A percentile compares a stretch with the other conserved stretches of the same genome.
Conservation (phyloP, 2,888 invertebrate species). For the Alloplasta piceator region DNA sequence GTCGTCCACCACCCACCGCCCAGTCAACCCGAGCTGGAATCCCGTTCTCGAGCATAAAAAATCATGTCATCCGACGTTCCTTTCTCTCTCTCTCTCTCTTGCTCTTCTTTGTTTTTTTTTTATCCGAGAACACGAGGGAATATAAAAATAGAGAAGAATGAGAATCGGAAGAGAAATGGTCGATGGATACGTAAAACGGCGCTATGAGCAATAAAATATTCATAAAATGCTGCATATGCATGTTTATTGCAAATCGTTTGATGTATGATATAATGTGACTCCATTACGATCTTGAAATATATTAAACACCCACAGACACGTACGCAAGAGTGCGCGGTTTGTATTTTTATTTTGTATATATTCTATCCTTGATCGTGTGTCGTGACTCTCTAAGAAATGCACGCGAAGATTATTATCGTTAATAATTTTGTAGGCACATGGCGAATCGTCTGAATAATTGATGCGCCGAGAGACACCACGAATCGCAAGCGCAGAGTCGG, state of each 20-base stretch:
- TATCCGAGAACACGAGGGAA: conserved; percentile 1
- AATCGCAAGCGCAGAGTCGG: conserved; percentile 21
- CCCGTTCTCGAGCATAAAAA: conserved; percentile 36
- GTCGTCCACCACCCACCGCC: conserved; percentile 6
- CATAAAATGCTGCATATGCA: conserved; percentile 43
- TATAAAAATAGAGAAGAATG: conserved; percentile 20
- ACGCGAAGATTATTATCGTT: conserved; percentile 39
- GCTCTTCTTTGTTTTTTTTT: background rate
- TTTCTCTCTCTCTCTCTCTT: background rate
- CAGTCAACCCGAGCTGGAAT: background rate
- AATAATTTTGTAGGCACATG: conserved; percentile 49
- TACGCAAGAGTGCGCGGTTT: too few relatives aligned
- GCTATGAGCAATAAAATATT: conserved; percentile 48
- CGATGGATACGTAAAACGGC: too few relatives aligned
- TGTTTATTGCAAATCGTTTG: conserved; percentile 40
- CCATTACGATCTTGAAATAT: conserved; percentile 7
- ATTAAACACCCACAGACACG: background rate
- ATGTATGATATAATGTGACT: conserved; percentile 25
- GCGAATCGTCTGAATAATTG: conserved; percentile 48
- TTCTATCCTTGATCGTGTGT: conserved; percentile 33
- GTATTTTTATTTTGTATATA: conserved; percentile 13
- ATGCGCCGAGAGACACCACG: conserved; percentile 32
- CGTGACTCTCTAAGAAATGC: conserved; percentile 43
- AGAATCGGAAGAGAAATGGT: conserved; percentile 11
- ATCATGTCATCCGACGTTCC: conserved; percentile 33